phyloP scores from a whole-genome alignment of 2,888 invertebrate species.

The Selenia dentaria region DNA sequence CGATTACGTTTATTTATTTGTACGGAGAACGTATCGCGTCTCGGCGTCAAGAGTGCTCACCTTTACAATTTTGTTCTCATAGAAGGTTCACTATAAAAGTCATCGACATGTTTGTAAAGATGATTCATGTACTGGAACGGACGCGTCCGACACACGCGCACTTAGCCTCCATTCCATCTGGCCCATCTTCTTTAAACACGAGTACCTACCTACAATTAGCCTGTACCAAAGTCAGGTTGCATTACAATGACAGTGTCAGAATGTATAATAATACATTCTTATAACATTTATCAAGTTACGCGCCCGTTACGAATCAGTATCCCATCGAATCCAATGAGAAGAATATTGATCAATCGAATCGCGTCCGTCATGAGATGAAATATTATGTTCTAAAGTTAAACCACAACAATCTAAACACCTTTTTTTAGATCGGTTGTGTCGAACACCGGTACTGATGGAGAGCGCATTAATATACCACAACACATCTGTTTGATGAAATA shows the following conservation, averaged over 20 bases:
- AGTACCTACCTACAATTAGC: too few relatives aligned
- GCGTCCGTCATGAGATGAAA: conserved; percentile 33
- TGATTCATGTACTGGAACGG: conserved; percentile 11
- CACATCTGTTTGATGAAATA: conserved; percentile 71
- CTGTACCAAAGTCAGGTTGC: too few relatives aligned
- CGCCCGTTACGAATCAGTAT: too few relatives aligned
- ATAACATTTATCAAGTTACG: too few relatives aligned
- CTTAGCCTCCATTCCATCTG: background rate
- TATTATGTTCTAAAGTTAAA: conserved; percentile 52
- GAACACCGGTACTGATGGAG: conserved; percentile 38
- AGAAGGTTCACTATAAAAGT: conserved; percentile 19
- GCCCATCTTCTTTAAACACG: too few relatives aligned
- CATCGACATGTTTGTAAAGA: conserved; percentile 19
- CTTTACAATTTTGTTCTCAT: conserved; percentile 9
- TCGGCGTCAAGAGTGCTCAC: conserved; percentile 7
- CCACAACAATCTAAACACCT: conserved; percentile 52
- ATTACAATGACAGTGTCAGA: too few relatives aligned
- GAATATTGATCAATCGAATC: conserved; percentile 24
- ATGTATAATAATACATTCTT: too few relatives aligned
- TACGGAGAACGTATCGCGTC: conserved; percentile 1
- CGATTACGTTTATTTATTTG: conserved; percentile 27
- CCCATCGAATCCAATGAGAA: too few relatives aligned
- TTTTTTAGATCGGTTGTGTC: conserved; percentile 39
- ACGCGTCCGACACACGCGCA: background rate
- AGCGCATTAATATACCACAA: conserved; percentile 34